Evolutionary conservation across 2,888 invertebrate genomes (phyloP).

Genomic region (Smittia aterrima): DNA sequence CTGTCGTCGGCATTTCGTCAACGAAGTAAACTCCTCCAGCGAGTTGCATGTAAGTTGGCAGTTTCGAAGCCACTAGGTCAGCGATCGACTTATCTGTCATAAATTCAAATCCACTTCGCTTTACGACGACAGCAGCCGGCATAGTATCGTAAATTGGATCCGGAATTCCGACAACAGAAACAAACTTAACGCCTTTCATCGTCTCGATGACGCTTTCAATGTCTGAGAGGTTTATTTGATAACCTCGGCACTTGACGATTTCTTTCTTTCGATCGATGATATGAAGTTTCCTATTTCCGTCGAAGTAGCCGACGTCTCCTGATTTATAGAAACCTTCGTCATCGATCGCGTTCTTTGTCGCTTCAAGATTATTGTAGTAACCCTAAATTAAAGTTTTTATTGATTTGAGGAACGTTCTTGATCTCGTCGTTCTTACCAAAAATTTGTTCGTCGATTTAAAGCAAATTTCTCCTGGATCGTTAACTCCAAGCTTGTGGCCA

Average conservation of each 20-base stretch:
- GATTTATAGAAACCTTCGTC: conserved; percentile 40
- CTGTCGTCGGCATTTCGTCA: conserved; percentile 26
- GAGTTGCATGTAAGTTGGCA: neutral
- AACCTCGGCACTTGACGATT: conserved; percentile 35
- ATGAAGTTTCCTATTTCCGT: conserved; percentile 38
- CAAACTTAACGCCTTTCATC: conserved; percentile 13
- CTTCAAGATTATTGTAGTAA: neutral
- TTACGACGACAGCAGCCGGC: conserved; percentile 31
- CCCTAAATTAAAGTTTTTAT: too few species aligned
- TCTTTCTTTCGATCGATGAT: conserved; percentile 41
- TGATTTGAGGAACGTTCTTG: too few species aligned
- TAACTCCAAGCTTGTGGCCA: conserved; percentile 2
- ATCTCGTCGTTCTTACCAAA: too few species aligned
- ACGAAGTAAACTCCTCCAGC: conserved; percentile 32
- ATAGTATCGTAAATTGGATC: neutral
- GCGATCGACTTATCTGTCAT: conserved; percentile 20
- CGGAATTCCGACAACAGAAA: conserved; percentile 36
- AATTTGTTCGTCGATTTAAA: neutral
- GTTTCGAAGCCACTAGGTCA: neutral
- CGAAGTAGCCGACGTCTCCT: conserved; percentile 43
- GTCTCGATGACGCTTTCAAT: conserved; percentile 36
- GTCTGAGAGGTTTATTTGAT: conserved; percentile 38
- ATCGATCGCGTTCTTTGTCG: conserved; percentile 19
- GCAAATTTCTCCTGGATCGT: conserved; percentile 25
- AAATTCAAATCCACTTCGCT: neutral